Conservation (phyloP, 2,888 invertebrate genomes). For the Leucophenga montana region DNA sequence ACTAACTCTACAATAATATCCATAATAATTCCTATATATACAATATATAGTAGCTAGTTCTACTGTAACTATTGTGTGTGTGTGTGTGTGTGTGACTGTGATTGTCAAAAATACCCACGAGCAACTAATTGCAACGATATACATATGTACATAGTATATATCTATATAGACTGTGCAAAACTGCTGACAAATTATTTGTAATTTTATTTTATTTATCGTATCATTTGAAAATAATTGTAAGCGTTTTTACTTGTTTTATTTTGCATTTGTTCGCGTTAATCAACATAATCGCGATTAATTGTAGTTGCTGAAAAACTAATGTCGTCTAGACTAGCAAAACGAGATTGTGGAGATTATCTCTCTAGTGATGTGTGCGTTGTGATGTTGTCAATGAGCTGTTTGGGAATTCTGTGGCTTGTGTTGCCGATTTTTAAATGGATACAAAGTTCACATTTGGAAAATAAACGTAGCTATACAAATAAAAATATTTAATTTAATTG, state of each 20-base stretch:
- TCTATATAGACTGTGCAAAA: slow-evolving; percentile 57
- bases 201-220: slow-evolving; percentile 44
- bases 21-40: slow-evolving; percentile 5
- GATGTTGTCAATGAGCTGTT: background rate
- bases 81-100: background rate
- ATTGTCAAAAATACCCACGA: slow-evolving; percentile 46
- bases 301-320: slow-evolving; percentile 4
- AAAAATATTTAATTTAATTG: too few species aligned
- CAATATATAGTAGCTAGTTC: slow-evolving; percentile 43
- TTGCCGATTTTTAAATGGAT: too few species aligned
- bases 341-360: background rate
- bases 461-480: too few species aligned
- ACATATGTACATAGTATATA: too few species aligned
- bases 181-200: slow-evolving; percentile 68
- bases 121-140: slow-evolving; percentile 62
- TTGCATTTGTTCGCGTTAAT: slow-evolving; percentile 46
- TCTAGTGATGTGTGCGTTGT: background rate
- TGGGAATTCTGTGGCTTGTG: too few species aligned
- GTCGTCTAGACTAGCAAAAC: background rate
- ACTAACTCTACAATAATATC: slow-evolving; percentile 13
- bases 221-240: slow-evolving; percentile 28
- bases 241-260: slow-evolving; percentile 30
- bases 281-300: slow-evolving; percentile 44
- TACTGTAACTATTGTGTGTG: slow-evolving; percentile 45
- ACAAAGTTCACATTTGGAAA: too few species aligned